Evolutionary conservation across 2,888 invertebrate species (phyloP), one percentile per base, ranked within the genome.

Genomic region (Cephonodes hylas): DNA sequence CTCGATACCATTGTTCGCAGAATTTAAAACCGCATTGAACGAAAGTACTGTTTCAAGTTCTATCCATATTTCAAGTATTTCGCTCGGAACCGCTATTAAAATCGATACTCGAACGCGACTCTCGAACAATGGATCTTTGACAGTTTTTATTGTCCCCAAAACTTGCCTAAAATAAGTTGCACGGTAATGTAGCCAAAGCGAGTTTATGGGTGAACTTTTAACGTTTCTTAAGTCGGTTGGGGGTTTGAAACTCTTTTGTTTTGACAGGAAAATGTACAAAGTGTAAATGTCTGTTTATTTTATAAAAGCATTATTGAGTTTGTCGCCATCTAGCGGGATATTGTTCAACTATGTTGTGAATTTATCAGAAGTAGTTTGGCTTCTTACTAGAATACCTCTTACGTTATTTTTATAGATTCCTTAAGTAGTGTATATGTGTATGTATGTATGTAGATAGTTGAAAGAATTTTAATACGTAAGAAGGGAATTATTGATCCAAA

Each of bases 101-200:
- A 53, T 53, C 53, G 53, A 31, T 31, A 53, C 31, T 53, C 10
- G 27, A n/a, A 31, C 20, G 53, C 31, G 27, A 31, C 18, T 18
- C 45, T 13, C 18, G 27, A 53, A 53, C 31, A 53, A 53, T 31
- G 53, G 53, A 53, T 53, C 53, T 53, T 53, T 53, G 53, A 53
- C 53, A 53, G 31, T 53, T 53, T 53, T 53, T 53, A 53, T 18
- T 53, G 53, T 31, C 15, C 27, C 45, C 25, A 53, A 53, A 53
- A 53, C 53, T 31, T 53, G 31, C 27, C 27, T 31, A 18, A 53
- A 53, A 53, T 53, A 46, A 46, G 46, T 46, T 46, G 20, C 18
- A 31, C 18, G 53, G 27, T 53, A 53, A 53, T 53, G 53, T 53
- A 18, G 53, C 31, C 23, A 20, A 53, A 53, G 53, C 27, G 18